Percentiles rank a stretch among this genome's conserved stretches.
Evolutionary conservation across 2,888 invertebrate species (phyloP).

Genomic region (Drosophila seclusa): DNA sequence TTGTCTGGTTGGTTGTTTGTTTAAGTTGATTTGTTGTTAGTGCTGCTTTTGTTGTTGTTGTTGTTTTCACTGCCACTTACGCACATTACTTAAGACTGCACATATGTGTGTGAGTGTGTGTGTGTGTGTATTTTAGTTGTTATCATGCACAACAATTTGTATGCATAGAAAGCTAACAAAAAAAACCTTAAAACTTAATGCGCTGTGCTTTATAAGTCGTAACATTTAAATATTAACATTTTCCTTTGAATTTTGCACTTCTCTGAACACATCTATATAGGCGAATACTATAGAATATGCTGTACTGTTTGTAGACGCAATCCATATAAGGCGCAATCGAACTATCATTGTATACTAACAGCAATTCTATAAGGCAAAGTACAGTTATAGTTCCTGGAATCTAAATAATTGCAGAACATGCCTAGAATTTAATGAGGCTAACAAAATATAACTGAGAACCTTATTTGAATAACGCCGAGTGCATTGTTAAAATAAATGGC

Average conservation of each 20-base stretch:
- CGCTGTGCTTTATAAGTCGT: slow-evolving; percentile 37
- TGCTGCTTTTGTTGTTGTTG: slow-evolving; percentile 39
- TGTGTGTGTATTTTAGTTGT: slow-evolving; percentile 32
- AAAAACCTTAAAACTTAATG: slow-evolving; percentile 30
- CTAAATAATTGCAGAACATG: neutral
- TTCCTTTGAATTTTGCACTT: slow-evolving; percentile 47
- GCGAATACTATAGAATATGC: slow-evolving; percentile 11
- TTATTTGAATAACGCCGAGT: neutral
- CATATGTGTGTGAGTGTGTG: slow-evolving; percentile 1
- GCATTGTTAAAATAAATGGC: neutral
- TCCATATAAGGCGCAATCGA: neutral
- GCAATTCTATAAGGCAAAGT: neutral
- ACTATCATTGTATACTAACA: neutral
- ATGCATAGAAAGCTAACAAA: slow-evolving; percentile 55
- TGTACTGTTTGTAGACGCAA: neutral
- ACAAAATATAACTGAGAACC: neutral
- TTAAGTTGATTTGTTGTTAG: slow-evolving; percentile 71
- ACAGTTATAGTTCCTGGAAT: slow-evolving; percentile 2
- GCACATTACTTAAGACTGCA: slow-evolving; percentile 40
- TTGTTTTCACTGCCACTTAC: slow-evolving; percentile 41
- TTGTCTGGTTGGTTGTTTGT: slow-evolving; percentile 77
- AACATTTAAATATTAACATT: slow-evolving; percentile 43
- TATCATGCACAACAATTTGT: slow-evolving; percentile 52
- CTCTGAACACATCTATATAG: slow-evolving; percentile 12
- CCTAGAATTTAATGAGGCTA: neutral